A percentile compares a stretch with the other conserved stretches of the same genome.
phyloP scores from a whole-genome alignment of 2,113 vertebrate genomes.

The Choloepus hoffmanni region DNA sequence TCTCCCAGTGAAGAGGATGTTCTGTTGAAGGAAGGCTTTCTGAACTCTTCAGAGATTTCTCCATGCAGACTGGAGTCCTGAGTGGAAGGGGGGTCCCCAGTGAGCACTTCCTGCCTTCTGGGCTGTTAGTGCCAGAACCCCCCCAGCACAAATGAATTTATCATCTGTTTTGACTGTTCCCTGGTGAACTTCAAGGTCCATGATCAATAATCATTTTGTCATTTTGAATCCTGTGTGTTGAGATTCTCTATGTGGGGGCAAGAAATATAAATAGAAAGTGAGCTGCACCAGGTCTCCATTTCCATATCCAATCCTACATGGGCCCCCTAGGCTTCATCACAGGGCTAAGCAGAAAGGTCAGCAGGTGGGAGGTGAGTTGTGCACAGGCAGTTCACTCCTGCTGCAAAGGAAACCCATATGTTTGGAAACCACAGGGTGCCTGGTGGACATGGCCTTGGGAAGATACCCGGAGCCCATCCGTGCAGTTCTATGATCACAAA shows the following conservation, averaged over 20 bases:
- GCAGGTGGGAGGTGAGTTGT: neutral
- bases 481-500: neutral
- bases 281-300: neutral
- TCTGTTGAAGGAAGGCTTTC: neutral
- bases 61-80: neutral
- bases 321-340: neutral
- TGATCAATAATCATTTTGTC: neutral
- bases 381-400: too few species aligned
- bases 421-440: neutral
- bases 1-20: neutral
- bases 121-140: neutral
- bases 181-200: neutral
- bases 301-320: accelerated
- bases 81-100: neutral
- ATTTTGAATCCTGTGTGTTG: neutral
- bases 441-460: too few species aligned
- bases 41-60: neutral
- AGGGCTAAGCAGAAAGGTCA: accelerated
- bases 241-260: neutral
- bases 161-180: neutral
- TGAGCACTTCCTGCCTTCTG: neutral
- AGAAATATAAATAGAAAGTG: neutral
- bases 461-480: neutral
- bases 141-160: neutral
- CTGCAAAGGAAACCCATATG: neutral